These are phyloP conservation scores for Chrysodeixis includens DNA, from an alignment of 2,888 invertebrate genomes.

Conservation along the genomic window DNA sequence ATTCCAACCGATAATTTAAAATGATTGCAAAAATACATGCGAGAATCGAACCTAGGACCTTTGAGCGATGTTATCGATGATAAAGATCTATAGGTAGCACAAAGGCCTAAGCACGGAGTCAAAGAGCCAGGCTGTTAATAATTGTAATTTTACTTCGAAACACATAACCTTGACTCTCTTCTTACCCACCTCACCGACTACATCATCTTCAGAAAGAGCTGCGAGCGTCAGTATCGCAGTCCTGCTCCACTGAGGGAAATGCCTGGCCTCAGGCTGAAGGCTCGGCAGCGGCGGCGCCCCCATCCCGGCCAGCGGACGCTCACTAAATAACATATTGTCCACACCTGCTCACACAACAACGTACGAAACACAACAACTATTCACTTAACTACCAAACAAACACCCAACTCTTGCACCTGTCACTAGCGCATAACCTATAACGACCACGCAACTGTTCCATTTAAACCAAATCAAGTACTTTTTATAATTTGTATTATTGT, in stretches of 20 bases:
- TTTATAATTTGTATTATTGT: constrained; percentile 3
- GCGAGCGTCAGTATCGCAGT: constrained; percentile 76
- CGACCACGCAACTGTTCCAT: constrained; percentile 11
- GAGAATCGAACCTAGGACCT: not conserved
- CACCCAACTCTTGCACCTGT: constrained; percentile 16
- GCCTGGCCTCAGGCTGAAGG: constrained; percentile 63
- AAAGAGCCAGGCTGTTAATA: not conserved
- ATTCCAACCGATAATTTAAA: too few relatives aligned
- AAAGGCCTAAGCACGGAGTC: not conserved
- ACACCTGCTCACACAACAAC: constrained; percentile 39
- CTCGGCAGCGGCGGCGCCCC: constrained; percentile 68
- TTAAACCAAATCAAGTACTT: constrained; percentile 13
- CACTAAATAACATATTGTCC: constrained; percentile 69
- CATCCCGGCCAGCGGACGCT: constrained; percentile 66
- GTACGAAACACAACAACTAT: constrained; percentile 29
- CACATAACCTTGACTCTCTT: not conserved
- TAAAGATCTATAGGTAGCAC: not conserved
- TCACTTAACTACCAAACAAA: constrained; percentile 36
- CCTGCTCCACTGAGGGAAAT: constrained; percentile 81
- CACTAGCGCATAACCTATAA: constrained; percentile 18
- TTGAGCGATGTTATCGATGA: not conserved
- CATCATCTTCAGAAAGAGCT: constrained; percentile 62
- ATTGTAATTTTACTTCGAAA: not conserved
- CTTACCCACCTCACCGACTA: constrained; percentile 59
- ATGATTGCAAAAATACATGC: not conserved